These are phyloP conservation scores for Cariama cristata DNA, from an alignment of 2,113 vertebrate species.

Conservation along the genomic window DNA sequence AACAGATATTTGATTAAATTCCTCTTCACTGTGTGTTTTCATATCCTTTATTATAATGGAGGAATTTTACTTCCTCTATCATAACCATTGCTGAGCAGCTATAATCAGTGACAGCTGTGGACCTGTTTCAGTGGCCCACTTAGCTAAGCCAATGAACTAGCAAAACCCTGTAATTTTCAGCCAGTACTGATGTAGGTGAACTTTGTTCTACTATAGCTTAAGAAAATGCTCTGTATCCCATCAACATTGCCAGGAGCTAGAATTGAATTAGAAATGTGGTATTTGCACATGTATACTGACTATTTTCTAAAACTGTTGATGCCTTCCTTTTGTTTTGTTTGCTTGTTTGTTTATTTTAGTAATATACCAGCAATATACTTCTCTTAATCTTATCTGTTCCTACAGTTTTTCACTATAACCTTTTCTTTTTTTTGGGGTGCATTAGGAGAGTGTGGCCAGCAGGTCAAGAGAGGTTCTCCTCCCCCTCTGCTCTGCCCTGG, in stretches of 20 bases:
- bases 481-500: too few relatives aligned
- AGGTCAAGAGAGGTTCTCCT: too few relatives aligned
- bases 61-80: not conserved
- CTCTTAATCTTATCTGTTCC: not conserved
- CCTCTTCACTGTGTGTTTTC: not conserved
- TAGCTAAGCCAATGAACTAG: not conserved
- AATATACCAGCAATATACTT: not conserved
- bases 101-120: not conserved
- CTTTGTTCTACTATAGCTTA: not conserved
- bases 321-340: not conserved
- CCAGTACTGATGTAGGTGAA: too few relatives aligned
- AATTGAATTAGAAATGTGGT: not conserved
- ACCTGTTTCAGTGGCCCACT: not conserved
- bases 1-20: not conserved
- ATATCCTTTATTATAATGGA: not conserved
- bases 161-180: not conserved
- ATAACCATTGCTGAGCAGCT: not conserved
- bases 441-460: too few relatives aligned
- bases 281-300: not conserved
- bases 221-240: not conserved
- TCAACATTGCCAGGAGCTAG: not conserved
- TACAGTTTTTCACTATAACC: not conserved
- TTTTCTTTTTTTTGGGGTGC: not conserved
- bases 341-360: not conserved
- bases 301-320: not conserved